Base-by-base conservation (phyloP, 2,113 vertebrate genomes). In the Corythornis vintsioides region DNA sequence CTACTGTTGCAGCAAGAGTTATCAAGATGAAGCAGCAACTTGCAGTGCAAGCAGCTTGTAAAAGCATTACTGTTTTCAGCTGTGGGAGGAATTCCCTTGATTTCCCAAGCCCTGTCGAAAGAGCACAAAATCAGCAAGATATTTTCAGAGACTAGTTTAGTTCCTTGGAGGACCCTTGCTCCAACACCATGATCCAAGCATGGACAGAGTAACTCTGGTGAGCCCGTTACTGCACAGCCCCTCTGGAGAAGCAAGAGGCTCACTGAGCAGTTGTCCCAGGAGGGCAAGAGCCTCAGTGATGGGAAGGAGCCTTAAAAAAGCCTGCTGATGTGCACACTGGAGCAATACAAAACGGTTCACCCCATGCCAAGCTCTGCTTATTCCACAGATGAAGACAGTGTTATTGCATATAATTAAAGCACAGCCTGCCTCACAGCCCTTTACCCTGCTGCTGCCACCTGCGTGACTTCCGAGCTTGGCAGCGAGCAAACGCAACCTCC, bases 241-340 rank as follows among this genome's bases (percentile, higher is more conserved):
- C 6, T 3, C 43, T 7, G 33, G 28, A 60, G 20, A 59, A 55
- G 18, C 8, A 1, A 57, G 45, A 12, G 55, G 50, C 45, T n/a
- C 1, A 0, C 28, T 28, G 35, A 6, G 21, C 1, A 0, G 19
- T 31, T 35, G 15, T 43, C 33, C 78, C 8, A 0, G 52, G 16
- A 61, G 8, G 42, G 9, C 3, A 3, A 55, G 21, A 82, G 43
- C 71, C 21, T 12, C 75, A 15, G 26, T 1, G 35, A 42, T 6
- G 2, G 28, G 48, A 66, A n/a, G 1, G 3, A 55, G 21, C 61
- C 52, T 67, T 15, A 56, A 60, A 42, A 21, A 47, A 24, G 7
- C 45, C 33, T 25, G 40, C 19, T 0, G 0, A 75, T n/a, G 15
- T 2, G n/a, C 42, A 28, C 6, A 3, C 11, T 11, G 67, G 3